Evolutionary conservation across 2,888 invertebrate species (phyloP).

Genomic region (Clanis bilineata): DNA sequence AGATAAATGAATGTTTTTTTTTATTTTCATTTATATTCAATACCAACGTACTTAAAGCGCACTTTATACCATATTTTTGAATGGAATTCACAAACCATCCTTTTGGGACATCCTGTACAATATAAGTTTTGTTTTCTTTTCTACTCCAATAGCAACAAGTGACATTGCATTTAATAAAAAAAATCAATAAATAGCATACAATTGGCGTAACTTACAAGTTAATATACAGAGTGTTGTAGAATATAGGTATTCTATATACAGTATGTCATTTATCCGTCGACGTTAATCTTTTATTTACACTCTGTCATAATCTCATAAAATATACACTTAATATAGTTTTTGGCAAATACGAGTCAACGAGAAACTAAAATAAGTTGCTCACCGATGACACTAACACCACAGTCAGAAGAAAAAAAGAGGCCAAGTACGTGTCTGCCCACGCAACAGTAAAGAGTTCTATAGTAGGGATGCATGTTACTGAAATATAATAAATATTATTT

Average conservation of each 20-base stretch:
- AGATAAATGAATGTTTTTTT: no score
- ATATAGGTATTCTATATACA: not conserved
- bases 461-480: no score
- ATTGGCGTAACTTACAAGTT: conserved; percentile 1
- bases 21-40: no score
- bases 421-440: no score
- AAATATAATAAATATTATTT: no score
- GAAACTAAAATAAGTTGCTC: not conserved
- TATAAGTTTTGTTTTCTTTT: not conserved
- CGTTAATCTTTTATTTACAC: not conserved
- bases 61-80: no score
- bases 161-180: not conserved
- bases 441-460: no score
- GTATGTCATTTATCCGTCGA: not conserved
- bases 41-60: no score
- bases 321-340: not conserved
- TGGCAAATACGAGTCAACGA: not conserved
- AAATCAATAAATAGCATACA: not conserved
- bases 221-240: not conserved
- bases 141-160: not conserved
- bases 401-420: no score
- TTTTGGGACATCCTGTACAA: not conserved
- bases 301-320: not conserved
- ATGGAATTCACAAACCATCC: no score
- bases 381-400: no score